Percentiles rank a stretch among this genome's conserved stretches.
phyloP scores from a whole-genome alignment of 2,888 invertebrate species.

The Ferdinandea cuprea region DNA sequence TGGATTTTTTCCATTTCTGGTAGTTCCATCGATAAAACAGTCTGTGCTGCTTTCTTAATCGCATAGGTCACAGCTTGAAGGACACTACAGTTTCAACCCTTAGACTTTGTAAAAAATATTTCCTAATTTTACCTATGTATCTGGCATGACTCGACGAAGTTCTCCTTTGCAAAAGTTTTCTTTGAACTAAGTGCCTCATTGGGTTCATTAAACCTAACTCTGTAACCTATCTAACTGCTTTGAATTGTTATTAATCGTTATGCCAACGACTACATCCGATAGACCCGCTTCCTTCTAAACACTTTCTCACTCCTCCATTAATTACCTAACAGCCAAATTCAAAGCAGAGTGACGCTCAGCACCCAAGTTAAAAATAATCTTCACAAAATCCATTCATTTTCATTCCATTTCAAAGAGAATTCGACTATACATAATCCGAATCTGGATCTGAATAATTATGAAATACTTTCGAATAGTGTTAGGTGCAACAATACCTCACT shows the following conservation, averaged over 20 bases:
- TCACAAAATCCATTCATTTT: conserved; percentile 42
- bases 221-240: background rate
- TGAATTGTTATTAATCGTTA: background rate
- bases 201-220: no score
- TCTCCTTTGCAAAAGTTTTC: no score
- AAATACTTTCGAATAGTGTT: conserved; percentile 20
- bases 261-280: conserved; percentile 1
- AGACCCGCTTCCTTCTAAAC: background rate
- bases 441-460: conserved; percentile 31
- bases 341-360: background rate
- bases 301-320: background rate
- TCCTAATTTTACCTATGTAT: no score
- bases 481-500: background rate
- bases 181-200: no score
- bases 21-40: no score
- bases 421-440: background rate
- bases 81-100: no score
- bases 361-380: conserved; percentile 44
- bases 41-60: no score
- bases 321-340: background rate
- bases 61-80: no score
- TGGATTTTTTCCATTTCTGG: no score
- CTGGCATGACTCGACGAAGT: no score
- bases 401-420: conserved; percentile 26
- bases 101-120: no score